These are phyloP conservation scores for Tachysurus vachellii DNA, from an alignment of 2,113 vertebrate species.

Conservation along the genomic window DNA sequence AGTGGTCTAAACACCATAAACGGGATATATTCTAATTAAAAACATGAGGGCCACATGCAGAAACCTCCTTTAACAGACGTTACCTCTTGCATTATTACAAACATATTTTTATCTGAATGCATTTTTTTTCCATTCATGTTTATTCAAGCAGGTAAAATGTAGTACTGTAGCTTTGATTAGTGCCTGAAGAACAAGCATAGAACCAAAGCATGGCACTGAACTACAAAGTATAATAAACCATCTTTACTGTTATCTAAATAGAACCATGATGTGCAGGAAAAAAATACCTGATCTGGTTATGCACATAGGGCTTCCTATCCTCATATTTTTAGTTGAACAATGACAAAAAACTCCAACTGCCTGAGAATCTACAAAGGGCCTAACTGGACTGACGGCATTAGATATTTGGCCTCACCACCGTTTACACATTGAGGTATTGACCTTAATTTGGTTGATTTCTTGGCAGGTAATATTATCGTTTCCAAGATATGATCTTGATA, in stretches of 20 bases:
- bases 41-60: not conserved
- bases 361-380: not conserved
- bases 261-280: not conserved
- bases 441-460: not conserved
- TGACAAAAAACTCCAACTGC: not conserved
- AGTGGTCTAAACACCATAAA: conserved; percentile 7
- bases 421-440: not conserved
- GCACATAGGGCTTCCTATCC: not conserved
- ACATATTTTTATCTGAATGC: not conserved
- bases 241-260: not conserved
- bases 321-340: not conserved
- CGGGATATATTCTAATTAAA: not conserved
- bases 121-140: not conserved
- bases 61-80: conserved; percentile 24
- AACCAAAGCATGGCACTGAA: conserved; percentile 1
- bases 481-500: not conserved
- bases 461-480: not conserved
- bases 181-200: conserved; percentile 25
- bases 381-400: not conserved
- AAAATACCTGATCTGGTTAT: conserved; percentile 4
- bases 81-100: not conserved
- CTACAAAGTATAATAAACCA: conserved; percentile 8
- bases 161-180: conserved; percentile 2
- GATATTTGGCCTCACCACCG: not conserved
- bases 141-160: not conserved